A percentile compares a stretch with the other conserved stretches of the same genome.
phyloP scores from a whole-genome alignment of 1,140 invertebrate genomes.

The Drosophila sp. region DNA sequence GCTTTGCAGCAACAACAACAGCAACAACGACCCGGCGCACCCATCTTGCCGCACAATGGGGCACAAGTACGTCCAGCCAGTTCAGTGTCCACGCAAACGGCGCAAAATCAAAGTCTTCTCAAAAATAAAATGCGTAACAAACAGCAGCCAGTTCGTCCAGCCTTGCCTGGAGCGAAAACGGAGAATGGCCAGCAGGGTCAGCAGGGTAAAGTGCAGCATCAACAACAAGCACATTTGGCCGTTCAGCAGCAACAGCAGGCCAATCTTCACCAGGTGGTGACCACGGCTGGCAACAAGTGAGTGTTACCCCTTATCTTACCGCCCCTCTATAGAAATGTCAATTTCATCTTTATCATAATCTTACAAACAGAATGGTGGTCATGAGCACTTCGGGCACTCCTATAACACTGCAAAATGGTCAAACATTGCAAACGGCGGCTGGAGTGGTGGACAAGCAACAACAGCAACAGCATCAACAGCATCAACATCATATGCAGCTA shows the following conservation, averaged over 20 bases:
- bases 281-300: slow-evolving; percentile 78
- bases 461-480: slow-evolving; percentile 60
- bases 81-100: slow-evolving; percentile 90
- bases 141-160: slow-evolving; percentile 85
- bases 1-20: slow-evolving; percentile 62
- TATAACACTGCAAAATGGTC: slow-evolving; percentile 77
- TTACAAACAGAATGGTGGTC: slow-evolving; percentile 74
- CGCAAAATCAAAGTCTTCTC: slow-evolving; percentile 82
- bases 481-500: slow-evolving; percentile 59
- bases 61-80: slow-evolving; percentile 88
- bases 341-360: not conserved
- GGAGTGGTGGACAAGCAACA: slow-evolving; percentile 69
- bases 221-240: slow-evolving; percentile 83
- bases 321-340: not conserved
- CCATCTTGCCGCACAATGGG: slow-evolving; percentile 85
- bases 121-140: slow-evolving; percentile 81
- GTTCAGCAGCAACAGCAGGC: slow-evolving; percentile 56
- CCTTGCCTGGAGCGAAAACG: slow-evolving; percentile 85
- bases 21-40: slow-evolving; percentile 63
- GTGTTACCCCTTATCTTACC: not conserved
- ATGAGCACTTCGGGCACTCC: slow-evolving; percentile 79
- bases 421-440: slow-evolving; percentile 65
- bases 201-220: slow-evolving; percentile 82
- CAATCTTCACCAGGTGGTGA: slow-evolving; percentile 83
- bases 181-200: slow-evolving; percentile 85